Percentiles rank a stretch among this genome's conserved stretches.
Evolutionary conservation across 2,113 vertebrate genomes (phyloP).

Genomic region (Gopherus evgoodei): DNA sequence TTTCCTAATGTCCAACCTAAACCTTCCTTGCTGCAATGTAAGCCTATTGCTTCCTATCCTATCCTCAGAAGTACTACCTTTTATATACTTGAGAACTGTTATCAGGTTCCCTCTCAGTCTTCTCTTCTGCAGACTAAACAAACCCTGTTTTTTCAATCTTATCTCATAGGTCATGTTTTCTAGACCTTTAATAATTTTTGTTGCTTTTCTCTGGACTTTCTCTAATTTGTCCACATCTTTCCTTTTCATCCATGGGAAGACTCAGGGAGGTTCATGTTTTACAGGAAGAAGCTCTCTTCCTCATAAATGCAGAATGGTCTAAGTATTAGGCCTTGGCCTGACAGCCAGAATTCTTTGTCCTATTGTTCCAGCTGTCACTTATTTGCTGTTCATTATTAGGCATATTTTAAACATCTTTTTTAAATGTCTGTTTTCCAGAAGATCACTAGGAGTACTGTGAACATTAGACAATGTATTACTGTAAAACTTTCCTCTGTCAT

Average conservation of each 20-base stretch:
- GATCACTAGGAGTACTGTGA: background rate
- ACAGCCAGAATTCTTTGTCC: background rate
- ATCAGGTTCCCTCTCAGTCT: no score
- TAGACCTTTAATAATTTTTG: no score
- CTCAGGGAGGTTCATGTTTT: background rate
- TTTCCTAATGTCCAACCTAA: no score
- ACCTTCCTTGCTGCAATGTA: no score
- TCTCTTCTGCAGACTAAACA: no score
- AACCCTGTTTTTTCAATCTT: no score
- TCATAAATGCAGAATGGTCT: background rate
- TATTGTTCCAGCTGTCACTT: background rate
- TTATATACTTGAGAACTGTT: no score
- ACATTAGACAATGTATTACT: background rate
- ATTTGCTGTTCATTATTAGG: background rate
- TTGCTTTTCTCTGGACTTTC: no score
- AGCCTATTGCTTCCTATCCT: no score
- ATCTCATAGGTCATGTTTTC: no score
- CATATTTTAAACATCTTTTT: background rate
- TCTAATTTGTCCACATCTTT: no score
- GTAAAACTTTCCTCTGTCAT: background rate
- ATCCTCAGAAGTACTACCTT: no score
- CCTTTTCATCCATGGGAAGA: background rate
- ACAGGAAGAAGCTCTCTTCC: background rate
- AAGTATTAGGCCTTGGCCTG: background rate
- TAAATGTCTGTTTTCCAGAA: background rate